Evolutionary conservation across 2,888 invertebrate species (phyloP).

Genomic region (Prionchulus punctatus): DNA sequence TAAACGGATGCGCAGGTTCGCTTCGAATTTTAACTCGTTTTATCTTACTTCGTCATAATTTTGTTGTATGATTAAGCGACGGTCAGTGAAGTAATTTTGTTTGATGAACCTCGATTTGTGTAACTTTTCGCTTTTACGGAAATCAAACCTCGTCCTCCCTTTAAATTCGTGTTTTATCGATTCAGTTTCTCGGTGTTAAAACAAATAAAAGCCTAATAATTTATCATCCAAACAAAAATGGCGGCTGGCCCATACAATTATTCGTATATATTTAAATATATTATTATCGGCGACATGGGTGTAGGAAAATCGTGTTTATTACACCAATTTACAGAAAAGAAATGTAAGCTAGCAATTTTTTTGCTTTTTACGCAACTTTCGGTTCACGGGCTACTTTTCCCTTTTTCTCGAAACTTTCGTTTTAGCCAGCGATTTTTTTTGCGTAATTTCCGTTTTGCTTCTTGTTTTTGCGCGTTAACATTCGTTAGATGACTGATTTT

Average conservation of each 20-base stretch:
- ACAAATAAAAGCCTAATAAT: too few relatives aligned
- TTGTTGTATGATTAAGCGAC: too few relatives aligned
- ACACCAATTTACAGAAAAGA: slow-evolving; percentile 99
- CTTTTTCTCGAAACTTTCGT: too few relatives aligned
- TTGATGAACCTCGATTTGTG: too few relatives aligned
- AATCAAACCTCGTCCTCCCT: background rate
- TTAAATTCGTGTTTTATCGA: background rate
- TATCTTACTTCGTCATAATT: too few relatives aligned
- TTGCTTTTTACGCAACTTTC: background rate
- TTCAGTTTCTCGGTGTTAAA: background rate
- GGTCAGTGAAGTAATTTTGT: too few relatives aligned
- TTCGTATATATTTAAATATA: slow-evolving; percentile 99
- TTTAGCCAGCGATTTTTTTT: slow-evolving; percentile 16
- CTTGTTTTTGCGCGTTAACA: too few relatives aligned
- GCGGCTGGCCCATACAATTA: slow-evolving; percentile 93
- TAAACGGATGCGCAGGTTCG: too few relatives aligned
- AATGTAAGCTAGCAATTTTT: slow-evolving; percentile 57
- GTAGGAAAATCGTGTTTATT: slow-evolving; percentile 97
- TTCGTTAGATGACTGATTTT: too few relatives aligned
- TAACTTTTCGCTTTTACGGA: background rate
- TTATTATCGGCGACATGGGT: slow-evolving; percentile 99
- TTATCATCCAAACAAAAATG: too few relatives aligned
- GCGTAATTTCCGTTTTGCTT: background rate
- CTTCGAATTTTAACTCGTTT: too few relatives aligned
- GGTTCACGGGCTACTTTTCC: too few relatives aligned